Evolutionary conservation across 1,140 invertebrate genomes (phyloP).

Genomic region (Probaryconus sp.): DNA sequence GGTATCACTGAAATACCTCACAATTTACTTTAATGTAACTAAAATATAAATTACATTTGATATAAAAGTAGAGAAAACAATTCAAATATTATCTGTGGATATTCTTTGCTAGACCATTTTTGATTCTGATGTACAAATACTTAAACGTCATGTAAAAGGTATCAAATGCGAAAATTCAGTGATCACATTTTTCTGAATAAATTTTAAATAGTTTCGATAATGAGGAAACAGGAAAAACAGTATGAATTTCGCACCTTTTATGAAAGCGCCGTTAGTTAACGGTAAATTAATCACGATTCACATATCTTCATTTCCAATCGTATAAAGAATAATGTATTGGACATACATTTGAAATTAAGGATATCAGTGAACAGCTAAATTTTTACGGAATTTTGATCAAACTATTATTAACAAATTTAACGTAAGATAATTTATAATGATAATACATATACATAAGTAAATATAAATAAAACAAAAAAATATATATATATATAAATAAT

Average conservation of each 20-base stretch:
- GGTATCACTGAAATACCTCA: too few relatives aligned
- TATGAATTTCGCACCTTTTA: slow-evolving; percentile 10
- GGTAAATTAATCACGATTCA: slow-evolving; percentile 28
- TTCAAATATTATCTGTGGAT: not conserved
- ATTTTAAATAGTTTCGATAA: not conserved
- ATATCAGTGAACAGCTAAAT: slow-evolving; percentile 45
- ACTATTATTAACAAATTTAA: slow-evolving; percentile 41
- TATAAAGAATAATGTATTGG: slow-evolving; percentile 42
- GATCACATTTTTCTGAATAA: not conserved
- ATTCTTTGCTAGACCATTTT: not conserved
- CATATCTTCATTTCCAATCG: slow-evolving; percentile 53
- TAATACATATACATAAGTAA: slow-evolving; percentile 35
- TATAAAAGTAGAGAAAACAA: too few relatives aligned
- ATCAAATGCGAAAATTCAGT: not conserved
- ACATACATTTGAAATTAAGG: slow-evolving; percentile 19
- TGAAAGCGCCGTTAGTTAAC: slow-evolving; percentile 2
- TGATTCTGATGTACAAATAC: slow-evolving; percentile 19
- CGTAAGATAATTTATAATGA: slow-evolving; percentile 47
- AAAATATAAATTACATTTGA: too few relatives aligned
- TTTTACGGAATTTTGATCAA: slow-evolving; percentile 59
- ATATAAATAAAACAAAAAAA: too few relatives aligned
- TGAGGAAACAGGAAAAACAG: not conserved
- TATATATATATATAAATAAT: slow-evolving; percentile 34
- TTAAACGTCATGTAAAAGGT: slow-evolving; percentile 6
- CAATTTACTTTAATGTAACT: too few relatives aligned